Base-by-base conservation (phyloP, 2,797 vertebrate genomes). In the Sebastolobus altivelis region DNA sequence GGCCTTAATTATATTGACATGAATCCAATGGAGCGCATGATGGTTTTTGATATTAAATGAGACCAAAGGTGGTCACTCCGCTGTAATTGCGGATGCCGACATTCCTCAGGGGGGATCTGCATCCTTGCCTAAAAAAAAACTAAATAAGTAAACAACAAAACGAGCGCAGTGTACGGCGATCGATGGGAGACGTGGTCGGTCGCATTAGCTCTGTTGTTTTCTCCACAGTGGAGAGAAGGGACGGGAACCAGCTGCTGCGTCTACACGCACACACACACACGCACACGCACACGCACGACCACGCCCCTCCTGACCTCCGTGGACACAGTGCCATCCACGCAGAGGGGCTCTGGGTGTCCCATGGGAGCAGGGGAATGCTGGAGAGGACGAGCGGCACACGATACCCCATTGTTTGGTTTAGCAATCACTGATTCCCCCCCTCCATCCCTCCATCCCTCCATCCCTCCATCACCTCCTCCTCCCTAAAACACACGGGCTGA, bases 371-470 rank as follows among this genome's bases (percentile, higher is more conserved):
- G 93, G 93, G 90, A 92, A 92, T 93, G 91, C 90, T 72, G 92
- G 82, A 83, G 91, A 93, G 88, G 91, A 92, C 92, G 90, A 94
- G 92, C 91, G 95, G 95, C 95, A 95, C 94, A 95, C 94, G 95
- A 95, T 92, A 89, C 86, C 86, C 94, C 84, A 94, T 95, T 95
- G 94, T 94, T 93, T 90, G 84, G 79, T 88, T 91, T 93, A 90
- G 94, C 90, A 94, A 93, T 93, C 92, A 94, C 85, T 92, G 92
- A 91, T 91, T 61, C 86, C 80, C 78, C 69, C 69, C 60, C 58
- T 72, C 66, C 40, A 43, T 43, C 40, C 16, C 40, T 14, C 16
- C 40, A 14, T 43, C 74, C 65, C 35, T 38, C 70, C 43, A 9
- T 27, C 54, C 43, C 79, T 40, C 62, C 52, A 1, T 11, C 10